Evolutionary conservation across 2,113 vertebrate species (phyloP).

Genomic region (Oncorhynchus gorbuscha): DNA sequence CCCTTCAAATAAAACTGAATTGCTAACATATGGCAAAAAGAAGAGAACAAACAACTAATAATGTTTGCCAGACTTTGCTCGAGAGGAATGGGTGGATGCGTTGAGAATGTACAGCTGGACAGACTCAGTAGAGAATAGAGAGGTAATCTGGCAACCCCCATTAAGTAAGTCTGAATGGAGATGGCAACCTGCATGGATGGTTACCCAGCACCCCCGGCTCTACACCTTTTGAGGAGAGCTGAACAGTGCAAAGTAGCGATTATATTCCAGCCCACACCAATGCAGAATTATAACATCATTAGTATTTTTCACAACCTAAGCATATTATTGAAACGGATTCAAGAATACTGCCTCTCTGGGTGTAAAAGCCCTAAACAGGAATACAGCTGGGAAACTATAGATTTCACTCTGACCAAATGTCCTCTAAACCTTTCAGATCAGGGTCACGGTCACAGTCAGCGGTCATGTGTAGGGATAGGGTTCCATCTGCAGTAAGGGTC

Average conservation of each 20-base stretch:
- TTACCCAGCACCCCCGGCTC: constrained; percentile 3
- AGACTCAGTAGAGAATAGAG: background rate
- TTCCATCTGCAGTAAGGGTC: background rate
- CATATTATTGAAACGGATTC: background rate
- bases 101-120: constrained; percentile 20
- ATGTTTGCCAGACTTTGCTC: constrained; percentile 44
- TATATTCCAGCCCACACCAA: background rate
- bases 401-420: background rate
- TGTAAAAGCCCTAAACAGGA: background rate
- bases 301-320: background rate
- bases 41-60: constrained; percentile 45
- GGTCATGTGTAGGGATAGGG: background rate
- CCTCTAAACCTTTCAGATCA: background rate
- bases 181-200: background rate
- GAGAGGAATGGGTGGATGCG: constrained; percentile 27
- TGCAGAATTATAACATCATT: background rate
- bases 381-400: background rate
- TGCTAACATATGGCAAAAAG: constrained; percentile 61
- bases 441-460: background rate
- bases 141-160: no score
- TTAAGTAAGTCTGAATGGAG: no score
- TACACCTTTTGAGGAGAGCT: background rate
- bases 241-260: background rate
- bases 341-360: background rate
- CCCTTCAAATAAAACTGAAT: constrained; percentile 57